Conservation (phyloP, 2,797 vertebrate species). For the Rhinogobio ventralis region DNA sequence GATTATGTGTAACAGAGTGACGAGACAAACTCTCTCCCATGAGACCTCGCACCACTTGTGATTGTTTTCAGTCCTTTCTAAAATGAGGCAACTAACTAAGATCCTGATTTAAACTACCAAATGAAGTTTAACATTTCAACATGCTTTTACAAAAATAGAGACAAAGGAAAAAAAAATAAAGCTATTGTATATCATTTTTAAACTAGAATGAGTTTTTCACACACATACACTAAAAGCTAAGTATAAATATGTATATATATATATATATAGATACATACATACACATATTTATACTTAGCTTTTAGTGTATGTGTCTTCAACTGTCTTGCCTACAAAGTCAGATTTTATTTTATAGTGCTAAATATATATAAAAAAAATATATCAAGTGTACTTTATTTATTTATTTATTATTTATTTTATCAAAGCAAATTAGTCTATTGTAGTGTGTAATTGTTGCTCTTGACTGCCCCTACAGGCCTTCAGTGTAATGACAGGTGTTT, state of each 20-base stretch:
- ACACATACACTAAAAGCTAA: too few species aligned
- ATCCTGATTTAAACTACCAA: background rate
- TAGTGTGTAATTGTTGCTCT: background rate
- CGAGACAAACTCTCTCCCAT: conserved; percentile 37
- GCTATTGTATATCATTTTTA: background rate
- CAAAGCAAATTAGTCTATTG: background rate
- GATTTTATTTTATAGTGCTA: too few species aligned
- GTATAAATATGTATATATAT: background rate
- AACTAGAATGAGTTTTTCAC: background rate
- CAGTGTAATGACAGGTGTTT: background rate
- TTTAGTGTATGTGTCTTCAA: too few species aligned
- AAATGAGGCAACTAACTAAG: background rate
- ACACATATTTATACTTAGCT: too few species aligned
- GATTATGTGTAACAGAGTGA: conserved; percentile 59
- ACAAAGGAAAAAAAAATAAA: background rate
- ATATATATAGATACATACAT: background rate
- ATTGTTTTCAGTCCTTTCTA: background rate
- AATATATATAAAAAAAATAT: background rate
- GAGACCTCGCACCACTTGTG: conserved; percentile 20
- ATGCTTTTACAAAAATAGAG: background rate
- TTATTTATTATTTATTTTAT: conserved; percentile 1
- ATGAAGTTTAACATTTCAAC: background rate
- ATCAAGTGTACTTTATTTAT: background rate
- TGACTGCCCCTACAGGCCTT: background rate
- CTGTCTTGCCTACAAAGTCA: background rate